These are phyloP conservation scores for Parazoanthus swiftii DNA, from an alignment of 92 coral and sea anemone species.

Conservation along the genomic window DNA sequence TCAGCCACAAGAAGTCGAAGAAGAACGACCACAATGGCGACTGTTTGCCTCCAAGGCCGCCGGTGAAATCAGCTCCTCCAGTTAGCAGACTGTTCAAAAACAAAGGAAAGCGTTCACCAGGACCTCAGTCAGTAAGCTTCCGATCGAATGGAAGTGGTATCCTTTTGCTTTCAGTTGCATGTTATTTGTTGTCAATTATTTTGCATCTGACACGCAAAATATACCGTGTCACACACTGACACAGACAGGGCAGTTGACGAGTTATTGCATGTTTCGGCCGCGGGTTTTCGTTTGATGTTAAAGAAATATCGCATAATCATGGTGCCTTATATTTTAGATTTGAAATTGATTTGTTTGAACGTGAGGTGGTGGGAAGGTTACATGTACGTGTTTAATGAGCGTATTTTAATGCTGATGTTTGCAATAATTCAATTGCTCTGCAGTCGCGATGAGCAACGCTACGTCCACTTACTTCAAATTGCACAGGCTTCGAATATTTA, in stretches of 20 bases:
- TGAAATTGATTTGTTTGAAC: too few relatives aligned
- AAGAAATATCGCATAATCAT: background rate
- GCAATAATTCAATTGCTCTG: background rate
- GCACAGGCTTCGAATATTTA: background rate
- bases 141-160: slow-evolving; percentile 82
- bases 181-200: background rate
- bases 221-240: background rate
- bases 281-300: background rate
- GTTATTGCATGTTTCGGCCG: background rate
- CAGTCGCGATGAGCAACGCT: too few relatives aligned
- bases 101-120: slow-evolving; percentile 71
- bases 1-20: slow-evolving; percentile 92
- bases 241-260: background rate
- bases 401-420: background rate
- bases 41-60: slow-evolving; percentile 95
- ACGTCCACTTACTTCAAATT: too few relatives aligned
- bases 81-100: slow-evolving; percentile 95
- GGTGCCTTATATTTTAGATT: background rate
- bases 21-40: slow-evolving; percentile 60
- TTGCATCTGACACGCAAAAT: background rate
- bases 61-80: slow-evolving; percentile 98
- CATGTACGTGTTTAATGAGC: background rate
- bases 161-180: slow-evolving; percentile 57
- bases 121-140: slow-evolving; percentile 93
- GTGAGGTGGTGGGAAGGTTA: too few relatives aligned